A percentile compares a stretch with the other conserved stretches of the same genome.
These are phyloP conservation scores for Ischnus inquisitorius DNA, from an alignment of 2,888 invertebrate genomes.

Conservation along the genomic window DNA sequence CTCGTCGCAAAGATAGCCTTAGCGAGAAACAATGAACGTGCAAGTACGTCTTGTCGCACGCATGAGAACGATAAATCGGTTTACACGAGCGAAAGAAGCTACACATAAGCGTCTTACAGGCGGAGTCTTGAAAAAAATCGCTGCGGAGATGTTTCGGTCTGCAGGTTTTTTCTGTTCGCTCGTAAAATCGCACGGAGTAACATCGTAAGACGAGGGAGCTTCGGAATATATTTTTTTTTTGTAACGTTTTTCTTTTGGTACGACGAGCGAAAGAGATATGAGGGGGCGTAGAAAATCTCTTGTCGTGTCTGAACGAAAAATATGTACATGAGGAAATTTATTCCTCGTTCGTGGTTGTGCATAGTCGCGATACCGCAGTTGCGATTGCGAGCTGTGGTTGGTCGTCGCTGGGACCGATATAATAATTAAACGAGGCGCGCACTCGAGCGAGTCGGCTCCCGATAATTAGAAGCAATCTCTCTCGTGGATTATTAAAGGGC, in stretches of 20 bases:
- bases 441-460: conserved; percentile 34
- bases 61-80: conserved; percentile 52
- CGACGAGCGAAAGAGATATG: background rate
- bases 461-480: conserved; percentile 61
- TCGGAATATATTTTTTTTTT: conserved; percentile 11
- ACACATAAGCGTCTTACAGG: conserved; percentile 5
- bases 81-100: conserved; percentile 1
- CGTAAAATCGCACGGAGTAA: conserved; percentile 52
- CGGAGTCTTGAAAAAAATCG: conserved; percentile 56
- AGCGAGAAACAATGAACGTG: conserved; percentile 56
- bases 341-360: background rate
- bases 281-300: conserved; percentile 6
- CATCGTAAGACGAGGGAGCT: conserved; percentile 23
- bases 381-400: conserved; percentile 18
- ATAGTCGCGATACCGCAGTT: conserved; percentile 7
- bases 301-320: conserved; percentile 17
- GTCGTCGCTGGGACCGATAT: conserved; percentile 24
- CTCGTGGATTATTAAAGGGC: conserved; percentile 56
- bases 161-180: conserved; percentile 44
- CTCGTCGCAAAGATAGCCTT: conserved; percentile 36
- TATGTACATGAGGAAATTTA: conserved; percentile 4
- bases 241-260: background rate
- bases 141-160: conserved; percentile 51
- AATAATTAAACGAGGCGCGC: conserved; percentile 57
- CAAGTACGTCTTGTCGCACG: conserved; percentile 17